A percentile compares a stretch with the other conserved stretches of the same genome.
phyloP scores from a whole-genome alignment of 1,140 invertebrate species.

The Saxidomus purpurata region DNA sequence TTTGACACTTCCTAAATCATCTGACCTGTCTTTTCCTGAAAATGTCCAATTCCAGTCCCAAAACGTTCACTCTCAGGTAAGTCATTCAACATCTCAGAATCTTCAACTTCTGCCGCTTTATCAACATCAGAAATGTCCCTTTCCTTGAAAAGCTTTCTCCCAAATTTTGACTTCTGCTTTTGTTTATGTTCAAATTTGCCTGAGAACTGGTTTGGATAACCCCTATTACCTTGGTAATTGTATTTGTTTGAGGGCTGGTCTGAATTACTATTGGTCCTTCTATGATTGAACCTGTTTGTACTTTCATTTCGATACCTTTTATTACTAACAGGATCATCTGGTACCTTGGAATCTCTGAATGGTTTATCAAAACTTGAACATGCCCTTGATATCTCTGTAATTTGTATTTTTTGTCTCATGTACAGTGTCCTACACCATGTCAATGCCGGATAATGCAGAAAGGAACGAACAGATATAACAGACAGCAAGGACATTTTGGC shows the following conservation, averaged over 20 bases:
- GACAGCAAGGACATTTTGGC: not conserved
- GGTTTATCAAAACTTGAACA: no score
- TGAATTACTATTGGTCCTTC: not conserved
- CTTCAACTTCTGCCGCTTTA: not conserved
- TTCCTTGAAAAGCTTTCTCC: not conserved
- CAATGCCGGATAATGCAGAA: not conserved
- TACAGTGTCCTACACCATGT: not conserved
- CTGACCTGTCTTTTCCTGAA: not conserved
- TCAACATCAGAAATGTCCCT: not conserved
- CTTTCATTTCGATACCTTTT: not conserved
- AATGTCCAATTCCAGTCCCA: not conserved
- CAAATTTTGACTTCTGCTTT: not conserved
- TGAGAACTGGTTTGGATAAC: not conserved
- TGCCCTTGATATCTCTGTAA: no score
- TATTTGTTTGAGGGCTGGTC: not conserved
- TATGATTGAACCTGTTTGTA: not conserved
- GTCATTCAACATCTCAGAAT: not conserved
- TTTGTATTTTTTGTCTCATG: not conserved
- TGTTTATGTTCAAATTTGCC: not conserved
- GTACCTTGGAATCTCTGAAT: no score
- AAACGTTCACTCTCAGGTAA: not conserved
- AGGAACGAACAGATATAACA: not conserved
- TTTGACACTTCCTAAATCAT: no score
- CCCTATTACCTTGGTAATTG: not conserved
- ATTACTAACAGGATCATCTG: not conserved